These are phyloP conservation scores for Ptychadena robeensis DNA, from an alignment of 2,797 vertebrate genomes.

Conservation along the genomic window DNA sequence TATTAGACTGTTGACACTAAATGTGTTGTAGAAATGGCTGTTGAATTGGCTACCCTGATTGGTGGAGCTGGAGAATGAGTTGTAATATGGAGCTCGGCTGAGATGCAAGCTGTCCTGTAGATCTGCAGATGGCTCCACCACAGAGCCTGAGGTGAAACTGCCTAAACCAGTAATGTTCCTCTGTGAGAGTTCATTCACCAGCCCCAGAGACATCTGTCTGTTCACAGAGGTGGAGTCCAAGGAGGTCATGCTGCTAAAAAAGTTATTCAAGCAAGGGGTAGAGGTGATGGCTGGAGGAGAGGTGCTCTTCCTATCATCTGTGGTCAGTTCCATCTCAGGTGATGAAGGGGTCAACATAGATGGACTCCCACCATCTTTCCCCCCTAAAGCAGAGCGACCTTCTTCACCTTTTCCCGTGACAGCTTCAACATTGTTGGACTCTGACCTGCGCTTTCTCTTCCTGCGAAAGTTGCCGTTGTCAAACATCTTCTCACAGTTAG, in stretches of 20 bases:
- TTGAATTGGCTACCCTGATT: constrained; percentile 85
- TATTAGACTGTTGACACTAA: constrained; percentile 94
- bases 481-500: constrained; percentile 99
- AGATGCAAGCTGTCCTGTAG: constrained; percentile 73
- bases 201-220: constrained; percentile 79
- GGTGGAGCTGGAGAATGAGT: constrained; percentile 79
- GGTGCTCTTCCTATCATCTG: constrained; percentile 79
- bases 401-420: constrained; percentile 81
- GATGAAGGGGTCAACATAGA: constrained; percentile 79
- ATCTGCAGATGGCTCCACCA: constrained; percentile 68
- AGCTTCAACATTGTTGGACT: constrained; percentile 70
- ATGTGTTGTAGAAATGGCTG: constrained; percentile 92
- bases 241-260: constrained; percentile 90
- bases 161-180: constrained; percentile 87
- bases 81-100: constrained; percentile 86
- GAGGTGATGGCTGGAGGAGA: constrained; percentile 76
- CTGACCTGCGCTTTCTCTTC: constrained; percentile 91
- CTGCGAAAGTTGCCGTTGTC: constrained; percentile 97
- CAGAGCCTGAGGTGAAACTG: constrained; percentile 76
- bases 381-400: constrained; percentile 63
- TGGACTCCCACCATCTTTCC: constrained; percentile 76
- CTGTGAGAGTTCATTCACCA: constrained; percentile 83
- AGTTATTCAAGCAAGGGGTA: constrained; percentile 87
- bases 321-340: constrained; percentile 79
- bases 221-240: constrained; percentile 73